A percentile compares a stretch with the other conserved stretches of the same genome.
Evolutionary conservation across 2,888 invertebrate genomes (phyloP).

Genomic region (Subacronicta megacephala): DNA sequence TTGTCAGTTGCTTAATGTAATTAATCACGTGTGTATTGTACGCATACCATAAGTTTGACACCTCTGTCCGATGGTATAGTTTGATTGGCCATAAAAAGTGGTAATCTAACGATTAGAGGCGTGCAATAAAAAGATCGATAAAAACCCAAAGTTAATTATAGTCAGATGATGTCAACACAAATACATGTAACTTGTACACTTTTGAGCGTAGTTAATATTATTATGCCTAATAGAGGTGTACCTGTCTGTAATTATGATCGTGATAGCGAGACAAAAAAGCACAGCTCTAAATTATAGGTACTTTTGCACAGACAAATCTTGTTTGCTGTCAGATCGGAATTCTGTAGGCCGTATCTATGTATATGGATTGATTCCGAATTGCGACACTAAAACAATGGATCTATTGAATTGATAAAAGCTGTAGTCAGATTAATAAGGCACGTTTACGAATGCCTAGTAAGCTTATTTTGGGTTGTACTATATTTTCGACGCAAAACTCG

Average conservation of each 20-base stretch:
- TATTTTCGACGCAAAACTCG: too few species aligned
- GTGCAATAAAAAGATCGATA: constrained; percentile 34
- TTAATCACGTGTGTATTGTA: background rate
- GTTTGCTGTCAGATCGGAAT: background rate
- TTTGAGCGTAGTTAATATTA: constrained; percentile 1
- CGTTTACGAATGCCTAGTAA: too few species aligned
- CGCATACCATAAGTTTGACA: constrained; percentile 18
- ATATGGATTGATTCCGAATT: too few species aligned
- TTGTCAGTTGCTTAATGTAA: background rate
- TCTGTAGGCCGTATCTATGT: too few species aligned
- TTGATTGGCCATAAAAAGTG: constrained; percentile 48
- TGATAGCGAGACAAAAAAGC: constrained; percentile 12
- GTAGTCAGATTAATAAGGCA: too few species aligned
- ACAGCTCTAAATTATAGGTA: background rate
- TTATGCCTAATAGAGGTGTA: constrained; percentile 13
- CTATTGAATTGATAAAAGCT: too few species aligned
- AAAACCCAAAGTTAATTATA: constrained; percentile 56
- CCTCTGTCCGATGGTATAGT: constrained; percentile 16
- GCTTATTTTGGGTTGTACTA: too few species aligned
- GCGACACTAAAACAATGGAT: too few species aligned
- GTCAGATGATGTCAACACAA: constrained; percentile 63
- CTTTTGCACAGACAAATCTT: background rate
- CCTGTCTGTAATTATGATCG: background rate
- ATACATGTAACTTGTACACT: constrained; percentile 14
- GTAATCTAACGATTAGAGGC: constrained; percentile 49